phyloP scores from a whole-genome alignment of 2,113 vertebrate genomes.

The Heterotis niloticus region DNA sequence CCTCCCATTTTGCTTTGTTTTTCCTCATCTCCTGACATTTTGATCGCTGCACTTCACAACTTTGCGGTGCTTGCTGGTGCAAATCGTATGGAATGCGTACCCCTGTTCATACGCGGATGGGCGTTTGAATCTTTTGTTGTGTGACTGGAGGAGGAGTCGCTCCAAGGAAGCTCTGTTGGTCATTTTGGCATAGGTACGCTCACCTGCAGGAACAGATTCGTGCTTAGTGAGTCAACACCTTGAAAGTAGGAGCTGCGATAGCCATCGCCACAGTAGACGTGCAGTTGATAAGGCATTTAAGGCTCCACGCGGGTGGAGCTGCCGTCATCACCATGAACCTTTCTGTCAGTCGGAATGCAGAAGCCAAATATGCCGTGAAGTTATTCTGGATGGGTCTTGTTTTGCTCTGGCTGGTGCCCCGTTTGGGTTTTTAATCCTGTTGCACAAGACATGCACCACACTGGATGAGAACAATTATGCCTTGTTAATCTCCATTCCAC shows the following conservation, averaged over 20 bases:
- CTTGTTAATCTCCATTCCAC: not conserved
- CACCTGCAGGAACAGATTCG: conserved; percentile 11
- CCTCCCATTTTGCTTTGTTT: not conserved
- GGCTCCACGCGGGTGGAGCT: conserved; percentile 33
- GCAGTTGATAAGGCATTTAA: conserved; percentile 28
- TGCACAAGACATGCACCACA: conserved; percentile 1
- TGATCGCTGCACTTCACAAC: not conserved
- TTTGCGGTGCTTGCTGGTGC: not conserved
- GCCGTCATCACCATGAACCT: conserved; percentile 25
- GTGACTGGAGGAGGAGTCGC: not conserved
- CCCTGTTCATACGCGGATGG: not conserved
- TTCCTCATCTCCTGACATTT: not conserved
- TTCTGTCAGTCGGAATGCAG: conserved; percentile 35
- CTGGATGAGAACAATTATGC: not conserved
- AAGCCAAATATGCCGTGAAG: conserved; percentile 24
- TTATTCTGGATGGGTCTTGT: conserved; percentile 36
- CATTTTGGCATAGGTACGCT: conserved; percentile 16
- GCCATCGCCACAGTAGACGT: conserved; percentile 27
- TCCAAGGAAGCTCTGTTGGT: conserved; percentile 8
- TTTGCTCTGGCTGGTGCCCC: not conserved
- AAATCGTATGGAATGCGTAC: not conserved
- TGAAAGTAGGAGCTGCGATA: conserved; percentile 3
- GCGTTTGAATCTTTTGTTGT: not conserved
- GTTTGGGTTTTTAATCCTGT: not conserved
- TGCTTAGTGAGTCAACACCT: conserved; percentile 21